Percentiles rank a stretch among this genome's conserved stretches.
Evolutionary conservation across 1,140 invertebrate species (phyloP).

Genomic region (Fopius arisanus): DNA sequence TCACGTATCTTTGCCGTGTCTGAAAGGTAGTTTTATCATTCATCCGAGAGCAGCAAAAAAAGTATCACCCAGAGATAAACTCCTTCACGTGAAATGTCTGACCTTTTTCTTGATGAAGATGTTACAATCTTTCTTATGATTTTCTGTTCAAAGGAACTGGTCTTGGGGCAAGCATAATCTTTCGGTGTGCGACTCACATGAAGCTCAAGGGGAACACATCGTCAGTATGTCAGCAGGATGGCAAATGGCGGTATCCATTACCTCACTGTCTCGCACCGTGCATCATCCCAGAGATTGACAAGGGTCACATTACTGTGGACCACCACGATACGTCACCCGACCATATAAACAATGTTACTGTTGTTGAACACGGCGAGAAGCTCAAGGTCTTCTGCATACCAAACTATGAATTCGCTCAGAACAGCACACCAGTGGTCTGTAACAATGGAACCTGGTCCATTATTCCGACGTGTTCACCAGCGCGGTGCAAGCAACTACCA

Average conservation of each 20-base stretch:
- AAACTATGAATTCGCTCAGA: slow-evolving; percentile 86
- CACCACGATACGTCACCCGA: slow-evolving; percentile 67
- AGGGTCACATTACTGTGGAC: slow-evolving; percentile 67
- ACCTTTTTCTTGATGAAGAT: neutral
- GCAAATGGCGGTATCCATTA: slow-evolving; percentile 90
- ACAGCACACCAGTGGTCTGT: slow-evolving; percentile 79
- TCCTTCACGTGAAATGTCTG: neutral
- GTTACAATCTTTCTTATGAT: neutral
- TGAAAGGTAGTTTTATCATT: slow-evolving; percentile 1
- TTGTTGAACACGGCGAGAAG: slow-evolving; percentile 86
- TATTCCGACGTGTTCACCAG: slow-evolving; percentile 89
- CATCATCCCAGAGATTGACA: slow-evolving; percentile 85
- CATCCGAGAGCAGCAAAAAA: neutral
- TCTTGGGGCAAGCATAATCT: slow-evolving; percentile 90
- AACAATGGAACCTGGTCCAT: slow-evolving; percentile 96
- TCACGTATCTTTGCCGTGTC: slow-evolving; percentile 3
- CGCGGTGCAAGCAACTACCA: slow-evolving; percentile 89
- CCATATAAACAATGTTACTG: slow-evolving; percentile 64
- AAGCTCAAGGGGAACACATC: slow-evolving; percentile 88
- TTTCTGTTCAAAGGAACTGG: slow-evolving; percentile 72
- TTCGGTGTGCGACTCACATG: slow-evolving; percentile 93
- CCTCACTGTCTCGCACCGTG: slow-evolving; percentile 93
- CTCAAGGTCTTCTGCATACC: slow-evolving; percentile 86
- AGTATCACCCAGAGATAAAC: neutral
- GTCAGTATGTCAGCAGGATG: slow-evolving; percentile 90